Evolutionary conservation across 1,140 invertebrate genomes (phyloP).

Genomic region (Meloidogyne chitwoodi): DNA sequence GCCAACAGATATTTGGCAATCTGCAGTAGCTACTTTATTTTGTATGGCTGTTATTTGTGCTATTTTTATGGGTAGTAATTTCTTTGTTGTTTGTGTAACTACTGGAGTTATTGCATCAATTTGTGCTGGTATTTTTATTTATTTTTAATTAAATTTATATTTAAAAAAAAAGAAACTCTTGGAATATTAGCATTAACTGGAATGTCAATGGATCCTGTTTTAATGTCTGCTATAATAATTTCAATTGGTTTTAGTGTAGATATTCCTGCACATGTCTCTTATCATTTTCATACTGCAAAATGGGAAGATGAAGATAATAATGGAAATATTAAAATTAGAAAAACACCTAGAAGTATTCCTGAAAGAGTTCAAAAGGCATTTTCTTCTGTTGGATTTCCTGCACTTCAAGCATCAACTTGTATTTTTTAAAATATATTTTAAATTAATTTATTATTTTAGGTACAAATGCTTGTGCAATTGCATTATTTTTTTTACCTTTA

Average conservation of each 20-base stretch:
- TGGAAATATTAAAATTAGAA: not conserved
- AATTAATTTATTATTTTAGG: not conserved
- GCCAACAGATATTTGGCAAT: constrained; percentile 61
- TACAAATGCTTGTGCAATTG: constrained; percentile 61
- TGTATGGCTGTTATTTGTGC: constrained; percentile 61
- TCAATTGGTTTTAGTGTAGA: constrained; percentile 61
- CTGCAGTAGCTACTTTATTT: constrained; percentile 49
- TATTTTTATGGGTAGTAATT: constrained; percentile 61
- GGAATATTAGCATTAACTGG: constrained; percentile 60
- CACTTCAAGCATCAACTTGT: constrained; percentile 28
- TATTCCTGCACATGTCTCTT: constrained; percentile 50
- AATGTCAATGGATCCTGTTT: constrained; percentile 61
- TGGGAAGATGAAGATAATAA: not conserved
- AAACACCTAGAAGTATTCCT: not conserved
- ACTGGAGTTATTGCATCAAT: constrained; percentile 60
- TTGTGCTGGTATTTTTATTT: constrained; percentile 47
- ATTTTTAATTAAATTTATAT: not conserved
- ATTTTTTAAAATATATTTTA: not conserved
- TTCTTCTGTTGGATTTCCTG: constrained; percentile 24
- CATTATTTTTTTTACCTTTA: constrained; percentile 78
- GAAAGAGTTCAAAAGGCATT: constrained; percentile 12
- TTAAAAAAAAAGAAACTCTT: constrained; percentile 46
- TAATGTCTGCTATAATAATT: constrained; percentile 61
- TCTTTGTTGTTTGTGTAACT: constrained; percentile 60
- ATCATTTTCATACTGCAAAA: constrained; percentile 42